These are phyloP conservation scores for Teinopalpus imperialis DNA, from an alignment of 2,888 invertebrate species.

Conservation along the genomic window DNA sequence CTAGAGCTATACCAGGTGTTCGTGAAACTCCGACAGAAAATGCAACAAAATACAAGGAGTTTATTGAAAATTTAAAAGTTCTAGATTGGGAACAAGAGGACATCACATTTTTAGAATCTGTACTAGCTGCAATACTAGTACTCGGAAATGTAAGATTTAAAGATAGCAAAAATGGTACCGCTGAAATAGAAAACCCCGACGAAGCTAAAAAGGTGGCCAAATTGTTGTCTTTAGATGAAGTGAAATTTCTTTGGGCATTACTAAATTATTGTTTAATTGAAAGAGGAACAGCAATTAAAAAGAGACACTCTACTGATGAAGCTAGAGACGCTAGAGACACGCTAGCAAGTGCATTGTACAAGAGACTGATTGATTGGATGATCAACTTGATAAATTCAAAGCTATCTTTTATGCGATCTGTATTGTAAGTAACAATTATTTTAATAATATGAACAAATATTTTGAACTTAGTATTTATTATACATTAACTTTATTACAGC, in stretches of 20 bases:
- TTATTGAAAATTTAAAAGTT: constrained; percentile 83
- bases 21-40: constrained; percentile 86
- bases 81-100: constrained; percentile 89
- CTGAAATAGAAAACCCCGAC: constrained; percentile 88
- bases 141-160: constrained; percentile 91
- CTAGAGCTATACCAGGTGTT: constrained; percentile 81
- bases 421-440: constrained; percentile 86
- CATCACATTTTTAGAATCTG: constrained; percentile 85
- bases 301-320: constrained; percentile 88
- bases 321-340: constrained; percentile 92
- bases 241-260: constrained; percentile 92
- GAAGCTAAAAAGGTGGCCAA: constrained; percentile 87
- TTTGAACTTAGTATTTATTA: constrained; percentile 21
- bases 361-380: constrained; percentile 93
- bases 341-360: constrained; percentile 91
- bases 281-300: constrained; percentile 85
- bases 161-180: constrained; percentile 83
- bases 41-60: constrained; percentile 83
- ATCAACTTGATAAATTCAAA: constrained; percentile 92
- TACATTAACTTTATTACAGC: constrained; percentile 84
- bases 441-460: no score
- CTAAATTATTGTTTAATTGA: constrained; percentile 92
- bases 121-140: constrained; percentile 88
- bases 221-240: constrained; percentile 88
- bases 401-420: constrained; percentile 90